These are phyloP conservation scores for Python bivittatus DNA, from an alignment of 2,113 vertebrate species.

Conservation along the genomic window DNA sequence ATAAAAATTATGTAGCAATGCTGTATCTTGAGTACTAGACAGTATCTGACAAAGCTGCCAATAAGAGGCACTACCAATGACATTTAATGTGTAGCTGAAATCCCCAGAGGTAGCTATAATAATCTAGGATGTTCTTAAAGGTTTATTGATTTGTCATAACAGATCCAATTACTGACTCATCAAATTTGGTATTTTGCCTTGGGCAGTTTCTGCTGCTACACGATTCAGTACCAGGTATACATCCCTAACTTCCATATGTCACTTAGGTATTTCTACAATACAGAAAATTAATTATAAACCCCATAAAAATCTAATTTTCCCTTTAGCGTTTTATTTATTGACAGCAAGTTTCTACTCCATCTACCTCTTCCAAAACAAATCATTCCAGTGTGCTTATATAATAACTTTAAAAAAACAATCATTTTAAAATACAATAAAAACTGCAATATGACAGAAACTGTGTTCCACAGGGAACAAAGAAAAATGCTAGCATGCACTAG, in stretches of 20 bases:
- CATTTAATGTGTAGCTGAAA: neutral
- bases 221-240: neutral
- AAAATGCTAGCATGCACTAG: neutral
- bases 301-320: neutral
- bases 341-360: neutral
- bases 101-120: neutral
- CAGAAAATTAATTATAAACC: neutral
- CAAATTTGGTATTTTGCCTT: neutral
- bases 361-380: neutral
- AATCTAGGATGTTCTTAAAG: slow-evolving; percentile 1
- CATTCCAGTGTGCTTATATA: neutral
- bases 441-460: neutral
- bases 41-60: neutral
- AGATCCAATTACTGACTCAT: slow-evolving; percentile 19
- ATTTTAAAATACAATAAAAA: neutral
- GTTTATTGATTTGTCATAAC: slow-evolving; percentile 11
- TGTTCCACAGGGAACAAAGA: neutral
- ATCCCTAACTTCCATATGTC: neutral
- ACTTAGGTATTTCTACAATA: neutral
- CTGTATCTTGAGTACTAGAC: neutral
- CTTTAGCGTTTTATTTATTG: neutral
- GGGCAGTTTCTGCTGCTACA: slow-evolving; percentile 1
- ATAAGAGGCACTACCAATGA: neutral
- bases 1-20: neutral
- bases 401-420: neutral